Base-by-base conservation (phyloP, 2,888 invertebrate genomes). In the Drosophila anceps region DNA sequence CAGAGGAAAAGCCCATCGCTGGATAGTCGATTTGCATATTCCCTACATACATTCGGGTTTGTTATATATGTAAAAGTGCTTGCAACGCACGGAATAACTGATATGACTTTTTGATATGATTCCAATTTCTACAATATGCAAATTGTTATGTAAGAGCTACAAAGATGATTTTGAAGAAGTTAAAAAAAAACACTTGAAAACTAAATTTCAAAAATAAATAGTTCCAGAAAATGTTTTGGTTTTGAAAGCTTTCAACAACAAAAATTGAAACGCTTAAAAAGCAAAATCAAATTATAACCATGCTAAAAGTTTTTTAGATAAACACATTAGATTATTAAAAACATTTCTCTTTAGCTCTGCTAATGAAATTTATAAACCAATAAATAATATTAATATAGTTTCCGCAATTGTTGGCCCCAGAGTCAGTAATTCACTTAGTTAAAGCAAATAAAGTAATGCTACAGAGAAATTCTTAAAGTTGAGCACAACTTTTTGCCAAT, bases 381-480 rank as follows among this genome's bases (percentile, higher is more conserved):
- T 44, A 29, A n/a, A 24, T n/a, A 29, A 29, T 29, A 48, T n/a
- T n/a, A n/a, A 10, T 31, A n/a, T 48, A 15, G 3, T n/a, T 48
- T 2, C 10, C n/a, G 29, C 2, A 29, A 9, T n/a, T 27, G 15
- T 27, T 27, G 8, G 24, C 44, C 2, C 15, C 1, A 4, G 7
- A 29, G 2, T 31, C 12, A 1, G 4, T 18, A 2, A 18, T 50
- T 50, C 3, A 9, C 1, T 15, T 35, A 15, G 51, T 24, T 29
- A 29, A 27, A 24, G 9, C 10, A 27, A 10, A 37, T 2, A 8
- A 35, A 4, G 7, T 12, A 18, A 2, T 15, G 9, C 4, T 10
- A 0, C 9, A n/a, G 2, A 15, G 12, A 15, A 29, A 15, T 10
- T 55, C 66, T 67, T 74, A 44, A 68, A 63, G 69, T 13, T 27